phyloP scores from a whole-genome alignment of 2,888 invertebrate species.

The Gisinianus flammeolus region DNA sequence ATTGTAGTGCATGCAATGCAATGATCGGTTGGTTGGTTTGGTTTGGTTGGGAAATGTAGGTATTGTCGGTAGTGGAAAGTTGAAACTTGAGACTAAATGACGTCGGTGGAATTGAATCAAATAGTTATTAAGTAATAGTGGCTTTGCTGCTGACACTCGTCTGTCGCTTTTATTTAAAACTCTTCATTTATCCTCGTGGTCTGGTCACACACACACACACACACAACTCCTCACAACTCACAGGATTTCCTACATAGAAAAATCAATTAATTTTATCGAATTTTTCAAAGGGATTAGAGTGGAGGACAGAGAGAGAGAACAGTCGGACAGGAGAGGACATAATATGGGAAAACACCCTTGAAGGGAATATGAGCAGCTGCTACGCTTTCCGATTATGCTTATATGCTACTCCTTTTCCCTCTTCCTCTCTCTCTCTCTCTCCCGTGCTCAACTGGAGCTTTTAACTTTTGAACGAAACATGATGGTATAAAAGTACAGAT shows the following conservation, averaged over 20 bases:
- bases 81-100: not conserved
- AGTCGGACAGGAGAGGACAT: not conserved
- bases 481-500: not conserved
- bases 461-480: slow-evolving; percentile 7
- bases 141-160: slow-evolving; percentile 30
- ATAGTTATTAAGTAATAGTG: slow-evolving; percentile 37
- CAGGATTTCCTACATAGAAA: slow-evolving; percentile 27
- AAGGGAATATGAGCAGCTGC: slow-evolving; percentile 37
- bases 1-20: no score
- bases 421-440: not conserved
- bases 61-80: no score
- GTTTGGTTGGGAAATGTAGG: no score
- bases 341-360: slow-evolving; percentile 28
- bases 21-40: no score
- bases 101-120: slow-evolving; percentile 26
- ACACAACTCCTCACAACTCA: not conserved
- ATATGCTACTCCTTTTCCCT: not conserved
- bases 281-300: slow-evolving; percentile 42
- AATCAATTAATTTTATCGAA: slow-evolving; percentile 46
- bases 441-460: not conserved
- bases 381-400: not conserved
- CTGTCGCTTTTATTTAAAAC: slow-evolving; percentile 29
- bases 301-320: slow-evolving; percentile 9
- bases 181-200: slow-evolving; percentile 32
- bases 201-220: not conserved